Evolutionary conservation across 2,797 vertebrate species (phyloP).

Genomic region (Clarias fuscus): DNA sequence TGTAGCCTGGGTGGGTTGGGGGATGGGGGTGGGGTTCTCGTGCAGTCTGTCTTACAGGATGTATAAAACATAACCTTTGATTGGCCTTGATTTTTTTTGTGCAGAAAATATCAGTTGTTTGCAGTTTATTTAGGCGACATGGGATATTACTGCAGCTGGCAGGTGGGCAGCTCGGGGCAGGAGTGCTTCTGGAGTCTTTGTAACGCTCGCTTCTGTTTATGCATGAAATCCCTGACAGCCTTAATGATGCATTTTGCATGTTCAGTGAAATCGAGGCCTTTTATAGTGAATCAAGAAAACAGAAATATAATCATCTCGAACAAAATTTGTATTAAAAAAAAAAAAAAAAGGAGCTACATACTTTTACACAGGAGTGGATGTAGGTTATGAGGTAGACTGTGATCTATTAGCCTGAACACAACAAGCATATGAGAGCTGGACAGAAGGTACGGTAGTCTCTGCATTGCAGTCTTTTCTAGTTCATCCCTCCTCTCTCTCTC

Average conservation of each 20-base stretch:
- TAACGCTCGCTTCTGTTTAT: neutral
- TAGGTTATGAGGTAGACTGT: neutral
- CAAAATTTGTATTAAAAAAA: neutral
- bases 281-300: neutral
- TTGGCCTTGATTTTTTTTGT: neutral
- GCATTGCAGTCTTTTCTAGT: slow-evolving; percentile 46
- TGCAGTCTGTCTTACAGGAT: too few relatives aligned
- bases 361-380: neutral
- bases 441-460: slow-evolving; percentile 29
- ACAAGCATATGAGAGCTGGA: neutral
- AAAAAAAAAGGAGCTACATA: neutral
- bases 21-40: too few relatives aligned
- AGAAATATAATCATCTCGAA: neutral
- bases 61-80: too few relatives aligned
- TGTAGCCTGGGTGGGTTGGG: neutral
- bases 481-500: neutral
- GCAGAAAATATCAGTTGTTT: neutral
- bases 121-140: neutral
- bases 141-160: neutral
- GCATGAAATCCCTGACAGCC: neutral
- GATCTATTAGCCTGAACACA: neutral
- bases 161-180: neutral
- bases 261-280: too few relatives aligned
- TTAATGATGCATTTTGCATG: neutral
- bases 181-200: neutral